These are phyloP conservation scores for Pseudopodoces humilis DNA, from an alignment of 2,113 vertebrate genomes.

Conservation along the genomic window DNA sequence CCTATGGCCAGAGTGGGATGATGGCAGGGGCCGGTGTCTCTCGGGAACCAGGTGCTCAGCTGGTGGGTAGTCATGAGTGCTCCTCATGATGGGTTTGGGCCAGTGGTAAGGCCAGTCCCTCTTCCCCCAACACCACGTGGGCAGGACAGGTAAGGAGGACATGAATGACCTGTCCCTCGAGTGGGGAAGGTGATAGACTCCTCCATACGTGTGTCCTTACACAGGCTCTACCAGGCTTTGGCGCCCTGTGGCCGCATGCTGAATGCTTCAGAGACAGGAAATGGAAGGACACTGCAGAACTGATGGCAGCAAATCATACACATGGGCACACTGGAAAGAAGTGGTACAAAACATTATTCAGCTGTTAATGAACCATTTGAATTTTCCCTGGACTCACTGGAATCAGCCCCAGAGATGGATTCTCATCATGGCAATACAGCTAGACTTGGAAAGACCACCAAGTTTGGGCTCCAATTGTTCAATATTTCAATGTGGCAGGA, in stretches of 20 bases:
- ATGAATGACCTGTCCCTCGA: background rate
- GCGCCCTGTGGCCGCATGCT: fast-evolving
- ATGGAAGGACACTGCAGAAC: background rate
- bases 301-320: background rate
- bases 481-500: background rate
- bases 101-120: background rate
- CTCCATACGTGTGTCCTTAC: background rate
- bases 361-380: background rate
- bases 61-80: background rate
- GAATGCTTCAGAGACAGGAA: background rate
- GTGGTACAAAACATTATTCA: background rate
- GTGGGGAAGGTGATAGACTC: background rate
- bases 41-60: background rate
- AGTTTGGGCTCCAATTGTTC: background rate
- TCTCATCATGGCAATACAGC: background rate
- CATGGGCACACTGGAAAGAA: background rate
- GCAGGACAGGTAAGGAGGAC: background rate
- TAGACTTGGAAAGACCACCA: background rate
- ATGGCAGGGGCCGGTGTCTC: background rate
- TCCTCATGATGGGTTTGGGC: background rate
- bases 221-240: background rate
- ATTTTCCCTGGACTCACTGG: background rate
- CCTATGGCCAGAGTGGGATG: background rate
- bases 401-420: background rate
- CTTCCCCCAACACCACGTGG: fast-evolving